Evolutionary conservation across 2,888 invertebrate species (phyloP).

Genomic region (Xestia rhomboidea): DNA sequence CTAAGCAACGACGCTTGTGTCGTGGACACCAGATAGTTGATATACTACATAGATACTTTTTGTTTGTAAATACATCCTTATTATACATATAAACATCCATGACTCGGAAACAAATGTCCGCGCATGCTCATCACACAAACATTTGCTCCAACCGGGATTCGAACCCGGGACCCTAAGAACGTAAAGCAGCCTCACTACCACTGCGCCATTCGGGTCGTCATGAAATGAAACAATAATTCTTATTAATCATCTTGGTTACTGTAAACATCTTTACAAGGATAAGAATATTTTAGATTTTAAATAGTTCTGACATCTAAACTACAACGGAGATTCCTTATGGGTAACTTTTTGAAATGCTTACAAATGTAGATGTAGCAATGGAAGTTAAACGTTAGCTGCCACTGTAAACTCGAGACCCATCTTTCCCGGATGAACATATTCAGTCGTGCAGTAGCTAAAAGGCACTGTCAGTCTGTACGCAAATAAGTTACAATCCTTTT

Average conservation of each 20-base stretch:
- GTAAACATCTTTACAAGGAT: not conserved
- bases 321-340: not conserved
- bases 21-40: too few species aligned
- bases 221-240: too few species aligned
- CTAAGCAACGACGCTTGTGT: too few species aligned
- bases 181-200: too few species aligned
- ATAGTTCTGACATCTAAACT: not conserved
- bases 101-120: too few species aligned
- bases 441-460: not conserved
- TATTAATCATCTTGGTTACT: not conserved
- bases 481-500: not conserved
- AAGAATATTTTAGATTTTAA: not conserved
- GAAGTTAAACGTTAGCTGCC: not conserved
- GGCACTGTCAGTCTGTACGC: slow-evolving; percentile 7
- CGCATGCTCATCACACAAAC: too few species aligned
- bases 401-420: not conserved
- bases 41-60: too few species aligned
- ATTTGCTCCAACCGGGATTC: too few species aligned
- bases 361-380: not conserved
- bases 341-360: not conserved
- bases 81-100: too few species aligned
- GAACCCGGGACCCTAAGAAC: too few species aligned
- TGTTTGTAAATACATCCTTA: too few species aligned
- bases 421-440: not conserved
- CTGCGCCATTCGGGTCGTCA: too few species aligned